Conservation (phyloP, 2,888 invertebrate species). For the Lepetodrilus schrolli region DNA sequence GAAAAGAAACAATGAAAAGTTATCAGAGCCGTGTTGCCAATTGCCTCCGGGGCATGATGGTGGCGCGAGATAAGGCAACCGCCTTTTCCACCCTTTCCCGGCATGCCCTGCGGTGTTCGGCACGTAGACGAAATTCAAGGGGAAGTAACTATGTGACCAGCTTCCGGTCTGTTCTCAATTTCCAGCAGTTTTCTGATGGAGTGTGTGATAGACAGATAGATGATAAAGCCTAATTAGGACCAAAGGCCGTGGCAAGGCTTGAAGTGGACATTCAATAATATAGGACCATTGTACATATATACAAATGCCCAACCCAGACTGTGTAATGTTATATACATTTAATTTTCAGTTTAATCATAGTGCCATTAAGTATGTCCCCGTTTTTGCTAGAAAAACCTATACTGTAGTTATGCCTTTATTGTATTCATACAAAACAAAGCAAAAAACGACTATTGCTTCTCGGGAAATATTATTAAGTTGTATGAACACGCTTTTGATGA, state of each 20-base stretch:
- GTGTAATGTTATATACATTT: no score
- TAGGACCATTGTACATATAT: no score
- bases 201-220: not conserved
- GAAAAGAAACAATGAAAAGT: slow-evolving; percentile 12
- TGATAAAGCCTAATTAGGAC: no score
- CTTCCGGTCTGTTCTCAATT: slow-evolving; percentile 15
- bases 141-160: slow-evolving; percentile 18
- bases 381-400: no score
- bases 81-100: not conserved
- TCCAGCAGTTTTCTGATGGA: not conserved
- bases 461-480: no score
- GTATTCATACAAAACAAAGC: no score
- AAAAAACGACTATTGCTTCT: no score
- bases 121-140: slow-evolving; percentile 7
- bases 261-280: no score
- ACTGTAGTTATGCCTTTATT: no score
- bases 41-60: slow-evolving; percentile 1
- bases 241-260: no score
- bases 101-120: slow-evolving; percentile 2
- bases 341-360: not conserved
- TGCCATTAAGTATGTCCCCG: not conserved
- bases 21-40: not conserved
- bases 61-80: not conserved
- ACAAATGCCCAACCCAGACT: no score
- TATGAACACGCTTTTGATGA: no score